phyloP scores from a whole-genome alignment of 2,797 vertebrate genomes.

The Megaceryle alcyon region DNA sequence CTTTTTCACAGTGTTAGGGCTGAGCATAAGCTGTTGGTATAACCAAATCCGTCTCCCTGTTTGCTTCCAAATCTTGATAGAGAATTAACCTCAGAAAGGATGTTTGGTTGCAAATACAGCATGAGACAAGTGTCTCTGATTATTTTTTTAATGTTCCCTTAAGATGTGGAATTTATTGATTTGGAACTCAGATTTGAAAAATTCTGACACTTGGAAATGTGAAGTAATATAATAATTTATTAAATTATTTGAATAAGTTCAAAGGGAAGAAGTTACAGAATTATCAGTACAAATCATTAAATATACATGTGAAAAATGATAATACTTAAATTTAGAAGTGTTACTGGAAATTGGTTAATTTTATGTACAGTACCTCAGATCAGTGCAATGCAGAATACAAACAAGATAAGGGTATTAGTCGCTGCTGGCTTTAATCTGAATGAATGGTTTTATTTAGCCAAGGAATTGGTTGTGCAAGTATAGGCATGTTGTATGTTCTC shows the following conservation, averaged over 20 bases:
- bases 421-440: not conserved
- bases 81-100: not conserved
- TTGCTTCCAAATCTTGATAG: not conserved
- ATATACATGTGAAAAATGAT: not conserved
- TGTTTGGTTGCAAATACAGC: not conserved
- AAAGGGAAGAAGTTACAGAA: not conserved
- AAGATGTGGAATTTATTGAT: not conserved
- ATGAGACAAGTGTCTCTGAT: accelerated
- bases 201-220: not conserved
- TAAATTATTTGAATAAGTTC: not conserved
- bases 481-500: not conserved
- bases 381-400: not conserved
- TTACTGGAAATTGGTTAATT: too few species aligned
- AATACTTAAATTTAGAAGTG: too few species aligned
- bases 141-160: not conserved
- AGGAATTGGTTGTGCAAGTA: not conserved
- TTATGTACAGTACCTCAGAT: not conserved
- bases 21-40: not conserved
- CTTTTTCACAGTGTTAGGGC: not conserved
- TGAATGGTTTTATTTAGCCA: not conserved
- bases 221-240: not conserved
- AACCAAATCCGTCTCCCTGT: not conserved
- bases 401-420: not conserved
- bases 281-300: not conserved
- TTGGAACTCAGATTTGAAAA: not conserved